Base-by-base conservation (phyloP, 37 sponge, comb jelly and placozoan genomes). In the Aplysina aerophoba region DNA sequence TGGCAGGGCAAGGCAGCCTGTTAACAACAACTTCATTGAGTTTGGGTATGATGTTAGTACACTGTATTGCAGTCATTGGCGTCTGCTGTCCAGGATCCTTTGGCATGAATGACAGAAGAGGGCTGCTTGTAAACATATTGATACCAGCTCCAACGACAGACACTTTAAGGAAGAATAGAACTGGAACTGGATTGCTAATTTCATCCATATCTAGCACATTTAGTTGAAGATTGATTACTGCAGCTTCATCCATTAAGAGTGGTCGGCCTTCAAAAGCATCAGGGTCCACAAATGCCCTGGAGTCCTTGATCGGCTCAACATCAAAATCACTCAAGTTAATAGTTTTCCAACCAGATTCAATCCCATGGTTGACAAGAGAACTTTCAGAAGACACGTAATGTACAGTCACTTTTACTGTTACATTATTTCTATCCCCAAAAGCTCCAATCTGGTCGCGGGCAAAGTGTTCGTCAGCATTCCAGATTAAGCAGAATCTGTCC, bases 61-160 rank as follows among this genome's bases (percentile, higher is more conserved):
- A 44, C 50, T 44, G 50, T 44, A 44, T 44, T 3, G 3, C 8
- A 44, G 50, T 8, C 50, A 3, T 44, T 44, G 50, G 8, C 50
- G 8, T 8, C 50, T 44, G 50, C 50, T 44, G 50, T n/a, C n/a
- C n/a, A 44, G 50, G 50, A 40, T 24, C 25, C n/a, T 44, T 44
- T 41, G 78, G 78, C 11, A 75, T 22, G 40, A 25, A 75, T 19
- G 78, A 37, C 21, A 75, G 2, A 2, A 75, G 78, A 40, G 78
- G 78, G 4, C 41, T 75, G 25, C 78, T 75, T 17, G 44, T 22
- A 50, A 75, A 75, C 54, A 75, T 36, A 1, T 40, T 36, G 16
- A 75, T 75, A 15, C 53, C 53, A 12, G 16, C 13, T 14, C 37
- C 78, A 25, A 22, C 14, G 1, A 36, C 78, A 15, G 78, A 44